phyloP scores from a whole-genome alignment of 2,797 vertebrate species.

The Pseudochirops corinnae region DNA sequence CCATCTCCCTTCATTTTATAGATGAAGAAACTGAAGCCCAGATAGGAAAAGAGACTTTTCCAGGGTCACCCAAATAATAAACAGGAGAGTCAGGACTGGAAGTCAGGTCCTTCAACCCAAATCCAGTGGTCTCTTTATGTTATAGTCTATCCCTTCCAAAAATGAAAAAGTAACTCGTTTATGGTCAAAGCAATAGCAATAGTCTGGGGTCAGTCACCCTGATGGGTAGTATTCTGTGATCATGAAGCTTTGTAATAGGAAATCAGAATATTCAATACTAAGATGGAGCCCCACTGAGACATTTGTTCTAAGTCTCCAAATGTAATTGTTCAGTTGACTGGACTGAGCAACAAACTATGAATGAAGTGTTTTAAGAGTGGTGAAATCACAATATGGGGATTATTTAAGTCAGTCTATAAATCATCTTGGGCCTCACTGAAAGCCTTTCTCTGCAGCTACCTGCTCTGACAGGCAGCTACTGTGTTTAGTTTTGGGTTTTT shows the following conservation, averaged over 20 bases:
- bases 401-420: constrained; percentile 42
- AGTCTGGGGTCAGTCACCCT: not conserved
- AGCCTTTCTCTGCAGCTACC: not conserved
- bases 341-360: constrained; percentile 32
- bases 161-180: not conserved
- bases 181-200: not conserved
- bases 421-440: not conserved
- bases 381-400: constrained; percentile 31
- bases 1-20: not conserved
- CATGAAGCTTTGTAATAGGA: not conserved
- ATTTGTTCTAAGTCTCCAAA: constrained; percentile 31
- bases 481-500: not conserved
- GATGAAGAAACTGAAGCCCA: not conserved
- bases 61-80: not conserved
- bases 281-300: not conserved
- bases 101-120: not conserved
- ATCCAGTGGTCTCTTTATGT: not conserved
- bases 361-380: not conserved
- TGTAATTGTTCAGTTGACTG: constrained; percentile 40
- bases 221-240: not conserved
- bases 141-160: not conserved
- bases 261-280: constrained; percentile 17
- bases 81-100: not conserved
- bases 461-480: not conserved
- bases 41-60: not conserved